Conservation (phyloP, 2,113 vertebrate genomes). For the Petrocephalus microphthalmus region DNA sequence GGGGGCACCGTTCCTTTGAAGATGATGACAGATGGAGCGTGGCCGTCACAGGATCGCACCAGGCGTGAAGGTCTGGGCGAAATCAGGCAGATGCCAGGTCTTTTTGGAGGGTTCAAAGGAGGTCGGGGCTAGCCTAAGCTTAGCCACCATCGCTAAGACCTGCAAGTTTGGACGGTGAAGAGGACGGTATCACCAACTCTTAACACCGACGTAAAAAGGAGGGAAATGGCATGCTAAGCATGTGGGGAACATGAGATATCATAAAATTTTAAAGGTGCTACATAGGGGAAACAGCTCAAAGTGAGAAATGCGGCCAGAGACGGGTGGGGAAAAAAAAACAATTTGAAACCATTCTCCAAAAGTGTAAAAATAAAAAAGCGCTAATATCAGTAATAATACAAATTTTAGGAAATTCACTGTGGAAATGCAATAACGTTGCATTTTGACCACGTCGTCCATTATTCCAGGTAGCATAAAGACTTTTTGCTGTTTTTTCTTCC, state of each 20-base stretch:
- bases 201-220: neutral
- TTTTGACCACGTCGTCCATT: neutral
- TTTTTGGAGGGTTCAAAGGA: neutral
- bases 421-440: neutral
- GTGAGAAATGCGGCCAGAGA: neutral
- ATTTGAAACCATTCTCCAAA: neutral
- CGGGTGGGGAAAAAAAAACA: neutral
- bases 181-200: conserved; percentile 20
- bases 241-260: too few species aligned
- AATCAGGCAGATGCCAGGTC: conserved; percentile 3
- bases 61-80: neutral
- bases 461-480: neutral
- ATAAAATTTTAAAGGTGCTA: neutral
- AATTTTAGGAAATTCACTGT: neutral
- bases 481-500: neutral
- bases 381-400: neutral
- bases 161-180: neutral
- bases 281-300: neutral
- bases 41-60: neutral
- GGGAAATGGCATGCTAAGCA: neutral
- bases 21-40: neutral
- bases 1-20: neutral
- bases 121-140: neutral
- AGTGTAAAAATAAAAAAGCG: neutral
- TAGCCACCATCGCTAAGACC: neutral